phyloP scores from a whole-genome alignment of 2,797 vertebrate genomes.

The Hemibagrus guttatus region DNA sequence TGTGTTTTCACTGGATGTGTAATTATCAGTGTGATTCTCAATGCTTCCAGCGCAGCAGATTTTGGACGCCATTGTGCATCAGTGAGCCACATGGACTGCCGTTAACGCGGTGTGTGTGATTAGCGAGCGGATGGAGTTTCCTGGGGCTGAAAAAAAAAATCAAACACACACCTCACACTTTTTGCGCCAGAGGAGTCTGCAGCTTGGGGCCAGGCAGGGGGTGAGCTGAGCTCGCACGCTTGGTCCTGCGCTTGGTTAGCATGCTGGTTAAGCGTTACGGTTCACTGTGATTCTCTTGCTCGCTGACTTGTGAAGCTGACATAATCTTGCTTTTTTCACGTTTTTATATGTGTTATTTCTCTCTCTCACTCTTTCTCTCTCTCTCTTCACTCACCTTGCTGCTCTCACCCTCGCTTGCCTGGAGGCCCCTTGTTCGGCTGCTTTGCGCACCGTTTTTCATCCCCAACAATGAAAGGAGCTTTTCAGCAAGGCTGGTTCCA shows the following conservation, averaged over 20 bases:
- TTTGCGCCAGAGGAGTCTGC: constrained; percentile 38
- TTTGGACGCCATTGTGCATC: constrained; percentile 7
- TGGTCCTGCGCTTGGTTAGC: constrained; percentile 52
- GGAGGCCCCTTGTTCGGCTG: constrained; percentile 69
- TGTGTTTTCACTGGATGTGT: constrained; percentile 27
- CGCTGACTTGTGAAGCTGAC: constrained; percentile 56
- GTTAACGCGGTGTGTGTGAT: constrained; percentile 20
- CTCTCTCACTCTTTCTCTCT: constrained; percentile 49
- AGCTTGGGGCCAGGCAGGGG: constrained; percentile 45
- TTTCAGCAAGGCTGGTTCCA: constrained; percentile 94
- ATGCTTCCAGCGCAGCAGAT: background rate
- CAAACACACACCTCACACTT: constrained; percentile 35
- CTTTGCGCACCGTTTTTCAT: constrained; percentile 76
- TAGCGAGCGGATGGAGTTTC: constrained; percentile 37
- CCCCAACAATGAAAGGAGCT: constrained; percentile 84
- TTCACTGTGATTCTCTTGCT: constrained; percentile 56
- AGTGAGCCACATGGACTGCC: constrained; percentile 32
- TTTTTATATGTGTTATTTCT: constrained; percentile 47
- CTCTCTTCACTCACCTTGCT: constrained; percentile 60
- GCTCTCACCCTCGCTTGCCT: constrained; percentile 53
- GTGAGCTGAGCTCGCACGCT: constrained; percentile 49
- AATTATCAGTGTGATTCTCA: constrained; percentile 26
- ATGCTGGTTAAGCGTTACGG: constrained; percentile 57
- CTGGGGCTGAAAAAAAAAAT: constrained; percentile 26
- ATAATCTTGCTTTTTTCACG: constrained; percentile 54